Evolutionary conservation across 2,797 vertebrate genomes (phyloP).

Genomic region (Paramormyrops hopkinsi): DNA sequence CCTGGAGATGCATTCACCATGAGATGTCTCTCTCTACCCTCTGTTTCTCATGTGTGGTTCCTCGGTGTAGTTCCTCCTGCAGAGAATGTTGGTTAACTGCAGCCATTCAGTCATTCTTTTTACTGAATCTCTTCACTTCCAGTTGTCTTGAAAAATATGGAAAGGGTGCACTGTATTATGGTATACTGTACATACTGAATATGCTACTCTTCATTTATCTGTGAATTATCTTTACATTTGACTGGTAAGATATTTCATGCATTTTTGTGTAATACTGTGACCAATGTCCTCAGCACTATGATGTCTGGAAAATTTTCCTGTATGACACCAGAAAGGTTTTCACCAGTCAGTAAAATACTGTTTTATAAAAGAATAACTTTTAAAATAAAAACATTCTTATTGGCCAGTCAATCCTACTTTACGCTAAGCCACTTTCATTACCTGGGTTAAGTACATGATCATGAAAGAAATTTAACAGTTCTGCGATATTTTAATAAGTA

Average conservation of each 20-base stretch:
- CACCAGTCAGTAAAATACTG: background rate
- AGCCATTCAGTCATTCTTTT: background rate
- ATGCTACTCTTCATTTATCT: background rate
- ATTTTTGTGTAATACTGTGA: background rate
- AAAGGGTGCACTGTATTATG: background rate
- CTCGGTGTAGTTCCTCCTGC: background rate
- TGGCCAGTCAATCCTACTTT: background rate
- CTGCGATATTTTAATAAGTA: background rate
- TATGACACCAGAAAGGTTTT: background rate
- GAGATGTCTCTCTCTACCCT: background rate
- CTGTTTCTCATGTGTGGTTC: background rate
- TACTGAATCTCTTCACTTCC: background rate
- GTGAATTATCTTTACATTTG: background rate
- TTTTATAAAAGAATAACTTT: background rate
- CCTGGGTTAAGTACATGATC: background rate
- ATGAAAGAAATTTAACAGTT: background rate
- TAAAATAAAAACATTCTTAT: background rate
- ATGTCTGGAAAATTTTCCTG: background rate
- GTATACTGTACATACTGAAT: background rate
- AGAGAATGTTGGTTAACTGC: background rate
- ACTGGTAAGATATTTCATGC: background rate
- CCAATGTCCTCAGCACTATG: background rate
- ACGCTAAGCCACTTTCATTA: background rate
- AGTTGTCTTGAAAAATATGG: background rate
- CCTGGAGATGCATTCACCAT: background rate